Evolutionary conservation across 2,888 invertebrate genomes (phyloP).

Genomic region (Proisotoma minuta): DNA sequence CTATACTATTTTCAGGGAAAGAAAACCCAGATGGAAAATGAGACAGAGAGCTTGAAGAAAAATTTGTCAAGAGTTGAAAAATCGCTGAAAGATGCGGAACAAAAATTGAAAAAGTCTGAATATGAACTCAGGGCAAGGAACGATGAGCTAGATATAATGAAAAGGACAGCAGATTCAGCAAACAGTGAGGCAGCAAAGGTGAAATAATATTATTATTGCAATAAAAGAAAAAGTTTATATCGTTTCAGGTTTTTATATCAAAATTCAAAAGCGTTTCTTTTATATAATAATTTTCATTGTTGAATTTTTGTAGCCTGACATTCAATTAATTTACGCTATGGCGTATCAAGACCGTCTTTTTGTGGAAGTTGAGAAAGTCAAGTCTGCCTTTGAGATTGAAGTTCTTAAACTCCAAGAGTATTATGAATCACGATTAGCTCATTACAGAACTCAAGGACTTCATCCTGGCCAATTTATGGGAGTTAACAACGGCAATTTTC

Average conservation of each 20-base stretch:
- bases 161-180: too few species aligned
- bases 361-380: constrained; percentile 21
- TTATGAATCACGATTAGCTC: constrained; percentile 10
- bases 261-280: too few species aligned
- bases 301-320: neutral
- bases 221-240: neutral
- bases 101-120: constrained; percentile 7
- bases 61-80: neutral
- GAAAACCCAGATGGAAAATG: constrained; percentile 10
- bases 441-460: neutral
- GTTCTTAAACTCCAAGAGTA: constrained; percentile 22
- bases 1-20: neutral
- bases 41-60: constrained; percentile 5
- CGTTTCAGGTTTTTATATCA: too few species aligned
- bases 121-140: constrained; percentile 9
- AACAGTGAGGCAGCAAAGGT: constrained; percentile 18
- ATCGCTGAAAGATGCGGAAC: neutral
- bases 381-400: constrained; percentile 21
- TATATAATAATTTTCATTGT: too few species aligned
- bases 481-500: neutral
- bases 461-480: neutral
- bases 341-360: constrained; percentile 18
- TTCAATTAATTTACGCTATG: neutral
- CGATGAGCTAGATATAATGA: neutral
- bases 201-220: neutral